Evolutionary conservation across 1,140 invertebrate species (phyloP).

Genomic region (Andricus grossulariae): DNA sequence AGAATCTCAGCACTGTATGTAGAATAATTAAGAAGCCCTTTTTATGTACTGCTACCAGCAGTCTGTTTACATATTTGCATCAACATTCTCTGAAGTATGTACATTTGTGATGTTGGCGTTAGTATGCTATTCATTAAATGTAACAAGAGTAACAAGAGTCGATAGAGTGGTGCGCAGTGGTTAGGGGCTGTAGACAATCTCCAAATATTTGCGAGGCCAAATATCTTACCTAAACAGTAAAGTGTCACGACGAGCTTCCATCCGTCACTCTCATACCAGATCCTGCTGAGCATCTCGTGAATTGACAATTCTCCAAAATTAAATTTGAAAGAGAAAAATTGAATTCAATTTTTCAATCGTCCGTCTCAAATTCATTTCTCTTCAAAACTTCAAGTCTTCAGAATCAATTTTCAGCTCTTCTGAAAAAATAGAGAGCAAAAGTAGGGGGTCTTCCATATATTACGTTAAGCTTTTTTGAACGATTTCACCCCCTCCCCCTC

Average conservation of each 20-base stretch:
- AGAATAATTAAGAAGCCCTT: neutral
- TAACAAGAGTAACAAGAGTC: conserved; percentile 71
- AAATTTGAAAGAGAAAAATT: neutral
- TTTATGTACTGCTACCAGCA: neutral
- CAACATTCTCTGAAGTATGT: conserved; percentile 26
- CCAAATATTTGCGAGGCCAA: conserved; percentile 76
- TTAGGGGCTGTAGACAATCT: conserved; percentile 74
- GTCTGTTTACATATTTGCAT: conserved; percentile 22
- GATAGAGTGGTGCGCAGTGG: conserved; percentile 67
- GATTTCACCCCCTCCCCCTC: no score
- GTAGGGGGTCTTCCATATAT: no score
- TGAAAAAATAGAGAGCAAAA: no score
- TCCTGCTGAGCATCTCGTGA: conserved; percentile 33
- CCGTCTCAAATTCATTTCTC: neutral
- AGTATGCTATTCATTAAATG: conserved; percentile 71
- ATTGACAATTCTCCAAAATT: conserved; percentile 12
- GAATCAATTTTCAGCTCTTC: no score
- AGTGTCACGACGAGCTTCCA: conserved; percentile 63
- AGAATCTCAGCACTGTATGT: neutral
- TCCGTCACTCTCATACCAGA: conserved; percentile 56
- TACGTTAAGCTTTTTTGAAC: no score
- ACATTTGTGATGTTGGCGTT: conserved; percentile 54
- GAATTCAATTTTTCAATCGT: neutral
- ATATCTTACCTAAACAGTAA: conserved; percentile 76
- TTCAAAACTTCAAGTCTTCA: no score